phyloP scores from a whole-genome alignment of 1,140 invertebrate genomes.

The Cyrtorhinus lividipennis region DNA sequence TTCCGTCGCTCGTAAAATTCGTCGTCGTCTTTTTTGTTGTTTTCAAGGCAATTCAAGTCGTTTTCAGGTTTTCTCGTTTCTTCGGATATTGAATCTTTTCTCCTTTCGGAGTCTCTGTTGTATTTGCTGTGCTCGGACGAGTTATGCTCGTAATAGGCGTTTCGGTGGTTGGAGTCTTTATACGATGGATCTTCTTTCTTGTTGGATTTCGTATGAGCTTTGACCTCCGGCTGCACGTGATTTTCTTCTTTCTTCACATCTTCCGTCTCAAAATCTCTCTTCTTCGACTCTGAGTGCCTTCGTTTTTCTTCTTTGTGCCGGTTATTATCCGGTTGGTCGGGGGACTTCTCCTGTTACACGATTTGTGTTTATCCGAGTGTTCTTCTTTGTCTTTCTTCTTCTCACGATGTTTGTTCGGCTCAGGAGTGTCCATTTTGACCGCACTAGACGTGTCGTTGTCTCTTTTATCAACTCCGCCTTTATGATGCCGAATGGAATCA shows the following conservation, averaged over 20 bases:
- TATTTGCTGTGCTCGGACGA: slow-evolving; percentile 21
- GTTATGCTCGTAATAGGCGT: slow-evolving; percentile 12
- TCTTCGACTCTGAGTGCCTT: slow-evolving; percentile 18
- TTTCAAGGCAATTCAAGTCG: slow-evolving; percentile 28
- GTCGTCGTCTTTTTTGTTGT: slow-evolving; percentile 20
- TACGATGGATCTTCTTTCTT: slow-evolving; percentile 26
- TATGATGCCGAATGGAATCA: slow-evolving; percentile 14
- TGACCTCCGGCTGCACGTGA: not conserved
- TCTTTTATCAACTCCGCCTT: not conserved
- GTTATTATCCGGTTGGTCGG: slow-evolving; percentile 15
- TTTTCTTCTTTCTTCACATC: slow-evolving; percentile 27
- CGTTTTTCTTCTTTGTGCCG: slow-evolving; percentile 20
- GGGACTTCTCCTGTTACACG: slow-evolving; percentile 17
- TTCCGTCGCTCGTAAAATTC: slow-evolving; percentile 25
- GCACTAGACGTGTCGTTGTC: slow-evolving; percentile 5
- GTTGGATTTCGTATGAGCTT: not conserved
- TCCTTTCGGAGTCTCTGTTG: slow-evolving; percentile 29
- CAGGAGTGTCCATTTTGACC: slow-evolving; percentile 12
- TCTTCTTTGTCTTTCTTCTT: slow-evolving; percentile 19
- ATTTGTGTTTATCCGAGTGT: slow-evolving; percentile 14
- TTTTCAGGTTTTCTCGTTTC: slow-evolving; percentile 32
- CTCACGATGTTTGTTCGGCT: slow-evolving; percentile 14
- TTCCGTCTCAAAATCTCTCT: slow-evolving; percentile 22
- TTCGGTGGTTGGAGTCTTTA: slow-evolving; percentile 8
- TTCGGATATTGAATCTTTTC: slow-evolving; percentile 33